Evolutionary conservation across 1,140 invertebrate genomes (phyloP), one percentile per base, ranked within the genome.

Genomic region (Dendrolimus kikuchii): DNA sequence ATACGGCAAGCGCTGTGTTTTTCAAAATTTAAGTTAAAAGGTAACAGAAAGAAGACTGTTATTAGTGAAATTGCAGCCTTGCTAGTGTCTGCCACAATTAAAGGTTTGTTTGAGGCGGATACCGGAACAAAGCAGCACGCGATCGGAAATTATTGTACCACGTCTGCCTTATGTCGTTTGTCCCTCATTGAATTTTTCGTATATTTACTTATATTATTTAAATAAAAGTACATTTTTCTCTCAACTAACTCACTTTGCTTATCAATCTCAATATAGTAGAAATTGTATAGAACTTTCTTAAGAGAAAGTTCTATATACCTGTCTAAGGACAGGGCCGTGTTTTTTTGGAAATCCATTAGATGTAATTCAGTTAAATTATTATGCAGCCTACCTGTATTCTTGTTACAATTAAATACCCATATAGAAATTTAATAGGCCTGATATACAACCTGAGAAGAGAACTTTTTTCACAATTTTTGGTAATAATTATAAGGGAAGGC

Each of bases 71-170:
- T 77, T 78, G 57, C 65, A 65, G 53, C 54, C 62, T 64, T 54
- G 59, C 40, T 47, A 70, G 62, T 70, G 64, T 66, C 51, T 64
- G 66, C 58, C 57, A 60, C 63, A 71, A 77, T 77, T 74, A 75
- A 72, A 69, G 66, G 63, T 68, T 68, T 65, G 60, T 67, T 66
- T 61, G 55, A 52, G 63, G 57, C 69, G 61, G 72, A 72, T 77
- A 72, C 71, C 71, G 74, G 68, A 77, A 80, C 68, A 75, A 77
- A 68, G 64, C 60, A 39, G 72, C 78, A 84, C 78, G 81, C 81
- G 76, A 84, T 81, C 68, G 38, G 45, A 48, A 55, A 52, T 53
- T 45, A 55, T n/a, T n/a, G 10, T 6, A 60, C 53, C 51, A 46
- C 81, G 78, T 73, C 61, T 80, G 56, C 81, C 79, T 77, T 78